phyloP scores from a whole-genome alignment of 2,113 vertebrate species.

The Rafetus swinhoei region DNA sequence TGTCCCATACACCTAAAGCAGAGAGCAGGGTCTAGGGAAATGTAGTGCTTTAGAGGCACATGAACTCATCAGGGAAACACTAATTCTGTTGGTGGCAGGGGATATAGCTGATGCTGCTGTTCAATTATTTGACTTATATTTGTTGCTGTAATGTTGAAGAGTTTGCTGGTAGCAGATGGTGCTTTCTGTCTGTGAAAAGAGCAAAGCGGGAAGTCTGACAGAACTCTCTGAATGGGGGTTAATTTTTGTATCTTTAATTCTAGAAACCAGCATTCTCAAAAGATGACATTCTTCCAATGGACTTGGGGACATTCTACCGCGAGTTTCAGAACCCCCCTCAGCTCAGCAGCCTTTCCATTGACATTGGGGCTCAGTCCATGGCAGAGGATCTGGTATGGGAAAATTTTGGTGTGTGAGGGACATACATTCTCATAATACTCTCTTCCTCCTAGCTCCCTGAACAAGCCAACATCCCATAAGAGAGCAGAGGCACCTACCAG shows the following conservation, averaged over 20 bases:
- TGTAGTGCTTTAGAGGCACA: neutral
- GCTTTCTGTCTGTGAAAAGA: neutral
- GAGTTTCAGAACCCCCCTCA: constrained; percentile 99
- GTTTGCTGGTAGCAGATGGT: neutral
- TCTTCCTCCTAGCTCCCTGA: neutral
- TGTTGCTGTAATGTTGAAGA: neutral
- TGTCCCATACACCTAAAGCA: neutral
- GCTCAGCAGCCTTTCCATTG: constrained; percentile 94
- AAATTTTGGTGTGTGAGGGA: neutral
- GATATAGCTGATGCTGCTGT: neutral
- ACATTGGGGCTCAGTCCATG: constrained; percentile 97
- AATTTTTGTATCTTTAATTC: constrained; percentile 49
- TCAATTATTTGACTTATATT: constrained; percentile 12
- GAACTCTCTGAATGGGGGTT: neutral
- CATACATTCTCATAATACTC: neutral
- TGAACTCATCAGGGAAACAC: neutral
- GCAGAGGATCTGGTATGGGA: constrained; percentile 95
- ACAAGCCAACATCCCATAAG: neutral
- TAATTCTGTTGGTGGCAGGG: neutral
- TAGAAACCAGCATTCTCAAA: constrained; percentile 99
- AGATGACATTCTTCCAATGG: constrained; percentile 97
- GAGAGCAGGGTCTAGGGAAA: neutral
- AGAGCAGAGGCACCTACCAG: neutral
- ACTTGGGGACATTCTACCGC: constrained; percentile 96
- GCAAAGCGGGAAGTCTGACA: neutral